phyloP scores from a whole-genome alignment of 2,113 vertebrate species.

The Nycticorax nycticorax region DNA sequence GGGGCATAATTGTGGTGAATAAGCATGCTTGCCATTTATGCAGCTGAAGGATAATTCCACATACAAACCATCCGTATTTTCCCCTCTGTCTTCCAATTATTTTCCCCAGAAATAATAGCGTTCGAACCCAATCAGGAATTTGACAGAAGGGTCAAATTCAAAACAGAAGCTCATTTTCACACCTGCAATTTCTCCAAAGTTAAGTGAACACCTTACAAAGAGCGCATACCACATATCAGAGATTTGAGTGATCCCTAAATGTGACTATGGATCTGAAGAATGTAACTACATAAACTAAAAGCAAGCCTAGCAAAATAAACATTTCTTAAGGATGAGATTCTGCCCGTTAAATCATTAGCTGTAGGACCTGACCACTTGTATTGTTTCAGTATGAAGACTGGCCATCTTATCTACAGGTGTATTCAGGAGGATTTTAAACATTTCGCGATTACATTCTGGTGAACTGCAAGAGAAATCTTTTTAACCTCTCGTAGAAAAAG shows the following conservation, averaged over 20 bases:
- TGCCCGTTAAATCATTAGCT: background rate
- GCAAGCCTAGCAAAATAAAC: background rate
- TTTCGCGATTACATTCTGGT: background rate
- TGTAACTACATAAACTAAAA: background rate
- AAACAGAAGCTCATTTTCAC: background rate
- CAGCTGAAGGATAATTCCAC: background rate
- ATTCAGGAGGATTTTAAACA: background rate
- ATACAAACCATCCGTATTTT: background rate
- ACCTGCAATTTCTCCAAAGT: background rate
- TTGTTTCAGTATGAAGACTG: background rate
- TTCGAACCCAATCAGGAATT: background rate
- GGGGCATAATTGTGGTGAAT: background rate
- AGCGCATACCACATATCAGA: accelerated
- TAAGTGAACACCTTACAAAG: background rate
- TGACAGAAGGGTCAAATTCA: background rate
- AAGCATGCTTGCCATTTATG: background rate
- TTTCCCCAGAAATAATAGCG: background rate
- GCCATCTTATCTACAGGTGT: background rate
- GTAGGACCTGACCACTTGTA: background rate
- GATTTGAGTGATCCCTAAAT: background rate
- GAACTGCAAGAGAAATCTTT: background rate
- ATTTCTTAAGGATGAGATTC: background rate
- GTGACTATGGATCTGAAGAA: background rate
- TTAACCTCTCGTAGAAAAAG: background rate
- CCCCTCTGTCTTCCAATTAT: background rate